Evolutionary conservation across 2,888 invertebrate genomes (phyloP), one percentile per base, ranked within the genome.

Genomic region (Oxycera nigricornis): DNA sequence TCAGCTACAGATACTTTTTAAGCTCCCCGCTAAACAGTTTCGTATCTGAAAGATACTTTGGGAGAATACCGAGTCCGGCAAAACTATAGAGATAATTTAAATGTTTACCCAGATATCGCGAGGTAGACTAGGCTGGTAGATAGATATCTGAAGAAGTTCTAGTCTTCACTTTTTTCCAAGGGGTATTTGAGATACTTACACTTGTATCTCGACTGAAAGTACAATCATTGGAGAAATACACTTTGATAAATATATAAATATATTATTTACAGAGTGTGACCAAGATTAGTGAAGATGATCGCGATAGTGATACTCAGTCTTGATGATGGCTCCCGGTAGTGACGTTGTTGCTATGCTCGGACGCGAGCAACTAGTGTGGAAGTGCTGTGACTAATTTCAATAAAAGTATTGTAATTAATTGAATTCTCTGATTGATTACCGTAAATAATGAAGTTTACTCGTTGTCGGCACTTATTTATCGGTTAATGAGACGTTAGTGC

Each of bases 271-370:
- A 14, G 65, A 65, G 65, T 41, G 65, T 1, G 41, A 2, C 55
- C 9, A 41, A 65, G 65, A 65, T 65, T 41, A 65, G 24, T 22
- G 20, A 39, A 65, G 65, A 65, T 65, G 39, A 65, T 65, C 41
- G 65, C 26, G 22, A 41, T 41, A 41, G 39, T 28, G 41, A 14
- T 41, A 65, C n/a, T 65, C 65, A 65, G 65, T 65, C 65, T 39
- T 24, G 22, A 6, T 41, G 41, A 65, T 24, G 7, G 41, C 65
- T 39, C 24, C 30, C n/a, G n/a, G 46, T 46, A 46, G 46, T 46
- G 46, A 46, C 46, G 46, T 46, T 46, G 46, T n/a, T n/a, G n/a
- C n/a, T n/a, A n/a, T n/a, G n/a, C n/a, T n/a, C n/a, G n/a, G n/a
- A n/a, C n/a, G n/a, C n/a, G n/a, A n/a, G n/a, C n/a, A n/a, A n/a